These are phyloP conservation scores for Drosophila obscura DNA, from an alignment of 1,140 invertebrate species.

Conservation along the genomic window DNA sequence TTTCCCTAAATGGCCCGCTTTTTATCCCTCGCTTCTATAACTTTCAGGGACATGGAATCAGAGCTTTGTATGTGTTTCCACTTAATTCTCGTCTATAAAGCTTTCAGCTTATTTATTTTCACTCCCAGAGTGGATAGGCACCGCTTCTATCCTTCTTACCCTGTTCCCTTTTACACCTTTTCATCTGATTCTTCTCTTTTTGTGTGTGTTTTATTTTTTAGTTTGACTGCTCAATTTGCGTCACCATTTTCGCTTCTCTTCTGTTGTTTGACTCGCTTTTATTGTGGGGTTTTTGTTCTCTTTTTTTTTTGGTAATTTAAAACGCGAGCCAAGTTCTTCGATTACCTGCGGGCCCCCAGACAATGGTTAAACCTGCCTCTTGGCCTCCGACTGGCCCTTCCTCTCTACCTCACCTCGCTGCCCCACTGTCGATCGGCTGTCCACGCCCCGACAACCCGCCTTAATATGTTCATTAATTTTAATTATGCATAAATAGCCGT, in stretches of 20 bases:
- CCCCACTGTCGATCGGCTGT: not conserved
- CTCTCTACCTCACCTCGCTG: not conserved
- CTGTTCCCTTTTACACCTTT: too few relatives aligned
- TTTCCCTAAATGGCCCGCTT: too few relatives aligned
- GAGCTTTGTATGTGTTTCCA: not conserved
- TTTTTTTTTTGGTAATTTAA: slow-evolving; percentile 57
- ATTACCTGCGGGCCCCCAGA: slow-evolving; percentile 65
- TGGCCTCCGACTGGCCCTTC: slow-evolving; percentile 9
- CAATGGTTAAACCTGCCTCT: slow-evolving; percentile 49
- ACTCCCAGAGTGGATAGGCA: too few relatives aligned
- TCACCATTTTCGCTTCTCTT: slow-evolving; percentile 53
- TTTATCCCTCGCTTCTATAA: too few relatives aligned
- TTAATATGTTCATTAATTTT: slow-evolving; percentile 79
- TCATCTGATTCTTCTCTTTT: not conserved
- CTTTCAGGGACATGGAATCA: not conserved
- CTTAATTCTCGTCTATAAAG: not conserved
- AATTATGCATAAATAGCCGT: slow-evolving; percentile 72
- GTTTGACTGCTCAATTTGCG: slow-evolving; percentile 52
- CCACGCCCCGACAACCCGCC: slow-evolving; percentile 17
- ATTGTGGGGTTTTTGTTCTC: slow-evolving; percentile 2
- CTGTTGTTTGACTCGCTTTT: slow-evolving; percentile 8
- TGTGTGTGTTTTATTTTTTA: not conserved
- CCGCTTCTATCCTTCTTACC: too few relatives aligned
- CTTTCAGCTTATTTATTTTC: too few relatives aligned
- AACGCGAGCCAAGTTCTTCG: slow-evolving; percentile 65